Conservation (phyloP, 2,888 invertebrate genomes). For the Drosophila nr. medialis region DNA sequence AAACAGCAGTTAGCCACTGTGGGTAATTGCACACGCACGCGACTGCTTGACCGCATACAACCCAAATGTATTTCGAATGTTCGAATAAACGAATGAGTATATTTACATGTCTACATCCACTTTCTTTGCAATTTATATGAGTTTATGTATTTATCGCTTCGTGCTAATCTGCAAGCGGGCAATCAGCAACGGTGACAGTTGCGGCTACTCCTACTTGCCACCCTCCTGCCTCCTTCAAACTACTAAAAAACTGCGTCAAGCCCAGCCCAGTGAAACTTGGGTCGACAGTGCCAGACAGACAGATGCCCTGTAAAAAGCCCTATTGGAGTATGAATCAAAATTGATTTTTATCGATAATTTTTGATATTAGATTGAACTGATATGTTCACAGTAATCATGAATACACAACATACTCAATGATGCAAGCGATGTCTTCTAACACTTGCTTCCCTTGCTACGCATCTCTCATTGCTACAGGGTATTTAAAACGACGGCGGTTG, state of each 20-base stretch:
- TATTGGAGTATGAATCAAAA: background rate
- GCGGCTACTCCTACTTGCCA: conserved; percentile 66
- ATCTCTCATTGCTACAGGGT: background rate
- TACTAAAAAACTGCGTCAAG: conserved; percentile 13
- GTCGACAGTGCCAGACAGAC: rapidly evolving
- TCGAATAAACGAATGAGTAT: conserved; percentile 13
- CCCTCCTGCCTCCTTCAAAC: background rate
- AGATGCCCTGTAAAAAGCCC: background rate
- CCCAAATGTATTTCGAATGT: conserved; percentile 9
- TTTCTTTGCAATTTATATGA: conserved; percentile 76
- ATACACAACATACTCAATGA: background rate
- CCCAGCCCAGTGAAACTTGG: conserved; percentile 2
- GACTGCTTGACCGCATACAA: conserved; percentile 36
- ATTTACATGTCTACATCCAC: conserved; percentile 58
- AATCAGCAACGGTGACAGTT: conserved; percentile 74
- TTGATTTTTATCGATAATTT: background rate
- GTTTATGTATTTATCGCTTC: conserved; percentile 73
- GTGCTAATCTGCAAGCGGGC: conserved; percentile 61
- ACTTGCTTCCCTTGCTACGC: background rate
- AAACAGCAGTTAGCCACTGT: conserved; percentile 10
- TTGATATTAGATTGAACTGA: background rate
- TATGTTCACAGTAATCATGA: background rate
- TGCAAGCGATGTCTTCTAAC: background rate
- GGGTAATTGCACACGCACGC: conserved; percentile 74
- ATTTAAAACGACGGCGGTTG: conserved; percentile 25